Percentiles rank a stretch among this genome's conserved stretches.
phyloP scores from a whole-genome alignment of 2,113 vertebrate species.

The Trinectes maculatus region DNA sequence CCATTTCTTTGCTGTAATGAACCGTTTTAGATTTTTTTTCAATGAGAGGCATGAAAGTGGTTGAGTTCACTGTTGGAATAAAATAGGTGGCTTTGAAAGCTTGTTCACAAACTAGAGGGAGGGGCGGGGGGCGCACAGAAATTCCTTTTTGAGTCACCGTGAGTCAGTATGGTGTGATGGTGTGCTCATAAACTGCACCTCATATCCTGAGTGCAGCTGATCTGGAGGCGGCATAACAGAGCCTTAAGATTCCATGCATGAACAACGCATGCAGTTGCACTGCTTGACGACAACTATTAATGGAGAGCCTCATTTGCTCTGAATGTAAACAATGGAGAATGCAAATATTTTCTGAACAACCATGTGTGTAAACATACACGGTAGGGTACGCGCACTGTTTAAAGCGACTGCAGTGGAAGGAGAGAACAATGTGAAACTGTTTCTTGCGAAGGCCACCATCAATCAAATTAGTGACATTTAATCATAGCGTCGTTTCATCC shows the following conservation, averaged over 20 bases:
- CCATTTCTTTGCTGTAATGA: slow-evolving; percentile 56
- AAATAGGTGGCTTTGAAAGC: slow-evolving; percentile 35
- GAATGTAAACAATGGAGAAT: slow-evolving; percentile 72
- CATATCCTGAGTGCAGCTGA: slow-evolving; percentile 46
- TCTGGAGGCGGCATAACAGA: slow-evolving; percentile 49
- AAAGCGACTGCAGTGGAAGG: slow-evolving; percentile 24
- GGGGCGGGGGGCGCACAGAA: background rate
- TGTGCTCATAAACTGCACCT: slow-evolving; percentile 45
- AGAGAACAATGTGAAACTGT: slow-evolving; percentile 54
- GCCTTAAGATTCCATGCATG: slow-evolving; percentile 48
- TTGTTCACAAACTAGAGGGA: slow-evolving; percentile 18
- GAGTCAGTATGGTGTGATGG: slow-evolving; percentile 21
- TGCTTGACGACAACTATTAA: slow-evolving; percentile 71
- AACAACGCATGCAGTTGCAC: slow-evolving; percentile 39
- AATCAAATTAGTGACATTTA: slow-evolving; percentile 58
- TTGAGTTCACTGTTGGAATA: slow-evolving; percentile 4
- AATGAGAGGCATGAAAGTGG: slow-evolving; percentile 32
- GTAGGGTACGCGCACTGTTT: slow-evolving; percentile 59
- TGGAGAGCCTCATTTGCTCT: slow-evolving; percentile 67
- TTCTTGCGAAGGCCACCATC: slow-evolving; percentile 43
- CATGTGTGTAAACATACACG: slow-evolving; percentile 64
- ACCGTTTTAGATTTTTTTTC: slow-evolving; percentile 42
- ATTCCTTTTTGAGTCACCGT: slow-evolving; percentile 31
- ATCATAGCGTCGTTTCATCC: slow-evolving; percentile 54
- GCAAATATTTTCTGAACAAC: slow-evolving; percentile 67